phyloP scores from a whole-genome alignment of 2,797 vertebrate species.

The Eulemur mongoz region DNA sequence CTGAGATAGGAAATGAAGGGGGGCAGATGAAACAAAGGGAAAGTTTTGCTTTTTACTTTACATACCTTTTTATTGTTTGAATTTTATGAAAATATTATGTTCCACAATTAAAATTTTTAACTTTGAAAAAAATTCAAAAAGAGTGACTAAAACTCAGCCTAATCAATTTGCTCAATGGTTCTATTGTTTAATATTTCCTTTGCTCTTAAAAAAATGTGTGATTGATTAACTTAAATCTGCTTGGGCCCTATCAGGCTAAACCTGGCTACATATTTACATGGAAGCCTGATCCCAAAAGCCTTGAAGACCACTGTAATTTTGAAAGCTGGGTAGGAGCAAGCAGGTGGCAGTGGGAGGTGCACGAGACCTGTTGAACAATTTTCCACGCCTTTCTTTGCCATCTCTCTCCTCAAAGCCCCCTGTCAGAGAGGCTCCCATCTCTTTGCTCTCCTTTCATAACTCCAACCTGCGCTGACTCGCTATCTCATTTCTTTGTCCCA shows the following conservation, averaged over 20 bases:
- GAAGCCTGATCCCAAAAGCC: neutral
- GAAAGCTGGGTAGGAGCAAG: neutral
- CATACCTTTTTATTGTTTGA: neutral
- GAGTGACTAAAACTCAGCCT: slow-evolving; percentile 3
- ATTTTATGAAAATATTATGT: neutral
- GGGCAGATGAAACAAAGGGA: neutral
- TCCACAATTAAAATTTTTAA: neutral
- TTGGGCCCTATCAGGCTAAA: neutral
- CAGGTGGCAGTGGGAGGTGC: accelerated
- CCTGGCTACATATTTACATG: neutral
- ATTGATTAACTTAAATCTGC: neutral
- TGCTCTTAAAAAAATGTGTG: neutral
- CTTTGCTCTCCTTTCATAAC: neutral
- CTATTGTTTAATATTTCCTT: neutral
- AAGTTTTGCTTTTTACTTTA: neutral
- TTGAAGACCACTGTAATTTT: neutral
- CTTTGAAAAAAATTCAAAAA: neutral
- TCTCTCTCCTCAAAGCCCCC: neutral
- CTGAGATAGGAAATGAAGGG: neutral
- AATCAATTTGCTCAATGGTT: neutral
- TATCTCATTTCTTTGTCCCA: neutral
- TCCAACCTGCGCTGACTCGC: neutral
- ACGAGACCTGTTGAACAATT: neutral
- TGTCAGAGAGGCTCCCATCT: neutral
- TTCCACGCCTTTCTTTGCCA: neutral